Evolutionary conservation across 2,888 invertebrate genomes (phyloP).

Genomic region (Rhingia rostrata): DNA sequence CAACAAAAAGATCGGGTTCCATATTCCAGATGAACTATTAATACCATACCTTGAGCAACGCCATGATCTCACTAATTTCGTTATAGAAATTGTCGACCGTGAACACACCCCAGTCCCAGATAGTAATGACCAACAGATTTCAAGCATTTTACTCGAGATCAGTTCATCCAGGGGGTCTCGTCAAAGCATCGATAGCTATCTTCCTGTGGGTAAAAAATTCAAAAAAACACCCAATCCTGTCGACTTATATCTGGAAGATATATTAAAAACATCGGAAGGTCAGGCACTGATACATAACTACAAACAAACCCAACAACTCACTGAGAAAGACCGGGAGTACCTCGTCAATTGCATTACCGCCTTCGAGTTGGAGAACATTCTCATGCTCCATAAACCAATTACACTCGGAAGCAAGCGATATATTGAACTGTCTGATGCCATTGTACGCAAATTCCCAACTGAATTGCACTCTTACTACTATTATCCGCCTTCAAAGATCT

Average conservation of each 20-base stretch:
- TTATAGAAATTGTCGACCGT: slow-evolving; percentile 79
- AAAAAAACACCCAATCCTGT: background rate
- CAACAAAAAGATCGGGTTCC: slow-evolving; percentile 81
- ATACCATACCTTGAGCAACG: slow-evolving; percentile 80
- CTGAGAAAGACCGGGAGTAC: background rate
- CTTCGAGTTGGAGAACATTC: slow-evolving; percentile 23
- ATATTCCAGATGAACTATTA: slow-evolving; percentile 81
- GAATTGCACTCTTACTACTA: background rate
- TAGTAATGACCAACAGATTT: background rate
- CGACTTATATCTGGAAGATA: slow-evolving; percentile 1
- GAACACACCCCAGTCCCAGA: background rate
- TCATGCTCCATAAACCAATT: background rate
- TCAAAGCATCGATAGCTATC: background rate
- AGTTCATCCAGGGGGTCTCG: background rate
- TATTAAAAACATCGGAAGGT: slow-evolving; percentile 15
- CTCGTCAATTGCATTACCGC: background rate
- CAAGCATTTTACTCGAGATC: background rate
- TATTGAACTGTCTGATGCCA: slow-evolving; percentile 2
- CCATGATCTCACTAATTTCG: slow-evolving; percentile 81
- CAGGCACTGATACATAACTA: background rate
- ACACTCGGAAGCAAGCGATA: slow-evolving; percentile 5
- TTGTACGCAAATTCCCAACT: slow-evolving; percentile 16
- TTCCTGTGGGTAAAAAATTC: background rate
- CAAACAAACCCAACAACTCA: background rate
- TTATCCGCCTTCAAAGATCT: background rate